phyloP scores from a whole-genome alignment of 2,888 invertebrate genomes.

The Rhyacophila evoluta region DNA sequence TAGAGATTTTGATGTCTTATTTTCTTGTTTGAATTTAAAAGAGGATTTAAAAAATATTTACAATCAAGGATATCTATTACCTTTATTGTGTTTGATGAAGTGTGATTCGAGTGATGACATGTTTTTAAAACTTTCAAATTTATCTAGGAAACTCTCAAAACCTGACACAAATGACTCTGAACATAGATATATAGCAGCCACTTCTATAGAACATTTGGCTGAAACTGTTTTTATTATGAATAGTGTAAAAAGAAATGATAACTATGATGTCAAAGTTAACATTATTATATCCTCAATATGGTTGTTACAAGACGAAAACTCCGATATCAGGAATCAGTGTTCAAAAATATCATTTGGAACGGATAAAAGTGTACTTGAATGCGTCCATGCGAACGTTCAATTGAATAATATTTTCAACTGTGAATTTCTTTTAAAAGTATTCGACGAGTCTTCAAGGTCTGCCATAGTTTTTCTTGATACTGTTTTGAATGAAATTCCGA shows the following conservation, averaged over 20 bases:
- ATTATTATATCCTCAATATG: slow-evolving; percentile 63
- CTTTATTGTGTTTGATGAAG: slow-evolving; percentile 41
- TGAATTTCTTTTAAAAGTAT: slow-evolving; percentile 35
- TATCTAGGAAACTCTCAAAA: slow-evolving; percentile 60
- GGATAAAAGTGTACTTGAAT: neutral
- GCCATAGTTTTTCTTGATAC: slow-evolving; percentile 57
- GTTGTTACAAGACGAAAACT: slow-evolving; percentile 70
- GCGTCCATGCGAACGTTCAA: slow-evolving; percentile 18
- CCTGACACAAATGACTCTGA: slow-evolving; percentile 62
- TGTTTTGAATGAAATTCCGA: slow-evolving; percentile 55
- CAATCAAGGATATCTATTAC: slow-evolving; percentile 42
- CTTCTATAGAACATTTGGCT: slow-evolving; percentile 64
- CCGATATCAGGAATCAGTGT: slow-evolving; percentile 65
- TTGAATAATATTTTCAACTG: slow-evolving; percentile 42
- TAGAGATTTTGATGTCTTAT: slow-evolving; percentile 7
- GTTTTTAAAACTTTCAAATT: slow-evolving; percentile 57
- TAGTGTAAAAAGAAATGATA: slow-evolving; percentile 53
- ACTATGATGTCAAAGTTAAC: slow-evolving; percentile 58
- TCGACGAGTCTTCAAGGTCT: slow-evolving; percentile 12
- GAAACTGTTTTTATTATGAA: slow-evolving; percentile 57
- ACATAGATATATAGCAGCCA: slow-evolving; percentile 62
- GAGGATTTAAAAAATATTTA: slow-evolving; percentile 1
- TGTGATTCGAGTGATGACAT: slow-evolving; percentile 51
- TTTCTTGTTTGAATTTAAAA: slow-evolving; percentile 29
- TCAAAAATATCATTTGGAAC: slow-evolving; percentile 55